Evolutionary conservation across 1,140 invertebrate species (phyloP).

Genomic region (Atta cephalotes): DNA sequence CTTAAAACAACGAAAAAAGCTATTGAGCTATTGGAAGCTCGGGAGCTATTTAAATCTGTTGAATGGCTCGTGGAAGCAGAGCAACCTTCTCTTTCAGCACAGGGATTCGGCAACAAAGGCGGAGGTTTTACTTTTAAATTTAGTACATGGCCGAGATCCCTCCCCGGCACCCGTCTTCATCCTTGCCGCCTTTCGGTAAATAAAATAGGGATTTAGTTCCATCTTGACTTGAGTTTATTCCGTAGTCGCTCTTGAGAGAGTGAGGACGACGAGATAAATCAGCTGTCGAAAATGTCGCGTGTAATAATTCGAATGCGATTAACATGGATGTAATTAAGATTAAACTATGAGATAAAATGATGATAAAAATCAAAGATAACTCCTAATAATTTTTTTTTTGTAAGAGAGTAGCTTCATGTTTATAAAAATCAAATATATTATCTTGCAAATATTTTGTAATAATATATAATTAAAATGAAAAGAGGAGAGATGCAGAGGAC

Average conservation of each 20-base stretch:
- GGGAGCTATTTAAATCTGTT: conserved; percentile 83
- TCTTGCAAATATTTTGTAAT: neutral
- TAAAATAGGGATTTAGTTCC: conserved; percentile 80
- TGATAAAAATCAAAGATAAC: neutral
- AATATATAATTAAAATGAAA: neutral
- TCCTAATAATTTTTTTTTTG: neutral
- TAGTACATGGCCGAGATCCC: conserved; percentile 80
- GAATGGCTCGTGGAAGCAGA: conserved; percentile 79
- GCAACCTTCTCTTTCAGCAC: conserved; percentile 79
- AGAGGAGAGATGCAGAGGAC: neutral
- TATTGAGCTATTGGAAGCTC: conserved; percentile 63
- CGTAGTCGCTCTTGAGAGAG: conserved; percentile 55
- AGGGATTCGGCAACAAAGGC: conserved; percentile 82
- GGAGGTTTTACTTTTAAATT: conserved; percentile 83
- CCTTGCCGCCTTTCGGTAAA: conserved; percentile 71
- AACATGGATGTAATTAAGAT: conserved; percentile 56
- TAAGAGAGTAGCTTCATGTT: neutral
- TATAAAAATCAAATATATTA: neutral
- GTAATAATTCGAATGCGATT: conserved; percentile 64
- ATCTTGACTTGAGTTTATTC: conserved; percentile 75
- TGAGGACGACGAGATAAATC: conserved; percentile 63
- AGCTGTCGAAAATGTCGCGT: conserved; percentile 62
- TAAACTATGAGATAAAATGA: neutral
- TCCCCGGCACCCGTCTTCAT: conserved; percentile 48
- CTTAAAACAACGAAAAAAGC: conserved; percentile 76